Percentiles rank a stretch among this genome's conserved stretches.
Conservation (phyloP, 53 echinoderm and acorn worm genomes). For the Stichopus horrens region DNA sequence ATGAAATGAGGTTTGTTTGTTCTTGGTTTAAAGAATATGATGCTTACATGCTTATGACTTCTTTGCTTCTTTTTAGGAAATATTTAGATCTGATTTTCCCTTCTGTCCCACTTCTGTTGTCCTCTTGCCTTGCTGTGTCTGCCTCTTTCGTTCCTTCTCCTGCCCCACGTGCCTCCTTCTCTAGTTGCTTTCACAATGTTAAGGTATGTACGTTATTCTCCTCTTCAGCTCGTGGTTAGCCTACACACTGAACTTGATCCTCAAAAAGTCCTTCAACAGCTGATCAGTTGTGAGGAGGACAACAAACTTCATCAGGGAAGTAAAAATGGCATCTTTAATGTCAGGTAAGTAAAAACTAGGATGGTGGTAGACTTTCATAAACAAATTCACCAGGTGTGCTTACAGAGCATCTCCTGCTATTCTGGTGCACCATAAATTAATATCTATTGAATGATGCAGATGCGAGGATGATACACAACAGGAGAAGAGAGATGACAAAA, state of each 20-base stretch:
- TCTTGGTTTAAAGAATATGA: too few relatives aligned
- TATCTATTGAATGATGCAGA: background rate
- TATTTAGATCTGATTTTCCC: too few relatives aligned
- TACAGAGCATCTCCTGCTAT: background rate
- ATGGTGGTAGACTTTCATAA: background rate
- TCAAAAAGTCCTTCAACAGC: slow-evolving; percentile 52
- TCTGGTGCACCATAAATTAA: too few relatives aligned
- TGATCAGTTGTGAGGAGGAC: slow-evolving; percentile 54
- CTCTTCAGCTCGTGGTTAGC: slow-evolving; percentile 53
- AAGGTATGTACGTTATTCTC: background rate
- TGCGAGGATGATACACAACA: background rate
- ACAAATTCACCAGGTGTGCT: background rate
- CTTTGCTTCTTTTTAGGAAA: too few relatives aligned
- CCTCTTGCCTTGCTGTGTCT: background rate
- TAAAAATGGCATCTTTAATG: slow-evolving; percentile 21
- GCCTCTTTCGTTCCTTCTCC: background rate
- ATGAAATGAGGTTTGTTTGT: too few relatives aligned
- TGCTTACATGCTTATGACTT: too few relatives aligned
- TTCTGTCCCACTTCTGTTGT: background rate
- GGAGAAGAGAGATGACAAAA: too few relatives aligned
- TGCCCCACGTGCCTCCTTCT: background rate
- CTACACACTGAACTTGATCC: slow-evolving; percentile 52
- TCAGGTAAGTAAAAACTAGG: slow-evolving; percentile 27
- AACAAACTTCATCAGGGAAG: slow-evolving; percentile 28
- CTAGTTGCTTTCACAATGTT: too few relatives aligned